Evolutionary conservation across 2,888 invertebrate genomes (phyloP).

Genomic region (Drosophila formosana): DNA sequence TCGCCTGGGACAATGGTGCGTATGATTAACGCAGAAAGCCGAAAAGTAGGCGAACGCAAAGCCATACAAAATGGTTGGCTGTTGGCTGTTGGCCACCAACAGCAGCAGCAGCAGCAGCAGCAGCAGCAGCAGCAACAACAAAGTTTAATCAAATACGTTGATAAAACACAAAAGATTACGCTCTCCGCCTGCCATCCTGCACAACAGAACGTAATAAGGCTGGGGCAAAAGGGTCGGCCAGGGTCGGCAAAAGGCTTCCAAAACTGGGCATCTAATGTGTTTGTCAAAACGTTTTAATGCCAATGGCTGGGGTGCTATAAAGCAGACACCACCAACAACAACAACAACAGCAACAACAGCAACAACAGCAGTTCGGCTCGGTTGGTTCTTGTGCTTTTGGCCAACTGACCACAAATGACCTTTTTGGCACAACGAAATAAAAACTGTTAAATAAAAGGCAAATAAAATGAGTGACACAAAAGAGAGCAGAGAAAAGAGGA

Average conservation of each 20-base stretch:
- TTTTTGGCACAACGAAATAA: constrained; percentile 73
- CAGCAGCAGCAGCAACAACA: constrained; percentile 39
- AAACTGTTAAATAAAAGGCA: constrained; percentile 77
- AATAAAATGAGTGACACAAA: constrained; percentile 74
- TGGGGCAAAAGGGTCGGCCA: constrained; percentile 33
- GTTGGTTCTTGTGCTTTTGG: constrained; percentile 26
- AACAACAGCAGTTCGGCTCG: constrained; percentile 10
- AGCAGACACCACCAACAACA: constrained; percentile 60
- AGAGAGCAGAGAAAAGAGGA: constrained; percentile 10
- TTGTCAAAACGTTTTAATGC: constrained; percentile 77
- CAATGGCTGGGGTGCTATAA: constrained; percentile 63
- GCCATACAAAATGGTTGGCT: constrained; percentile 48
- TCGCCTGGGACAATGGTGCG: constrained; percentile 51
- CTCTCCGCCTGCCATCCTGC: constrained; percentile 30
- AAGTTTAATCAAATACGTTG: constrained; percentile 78
- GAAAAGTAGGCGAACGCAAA: constrained; percentile 59
- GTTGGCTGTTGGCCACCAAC: constrained; percentile 4
- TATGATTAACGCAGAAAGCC: constrained; percentile 74
- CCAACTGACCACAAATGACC: constrained; percentile 71
- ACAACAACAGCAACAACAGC: constrained; percentile 33
- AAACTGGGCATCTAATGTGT: constrained; percentile 66
- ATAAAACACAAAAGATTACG: constrained; percentile 77
- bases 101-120: constrained; percentile 37
- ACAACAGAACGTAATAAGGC: constrained; percentile 33
- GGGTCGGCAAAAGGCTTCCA: constrained; percentile 46